These are phyloP conservation scores for Rhinophrynus dorsalis DNA, from an alignment of 2,797 vertebrate genomes.

Conservation along the genomic window DNA sequence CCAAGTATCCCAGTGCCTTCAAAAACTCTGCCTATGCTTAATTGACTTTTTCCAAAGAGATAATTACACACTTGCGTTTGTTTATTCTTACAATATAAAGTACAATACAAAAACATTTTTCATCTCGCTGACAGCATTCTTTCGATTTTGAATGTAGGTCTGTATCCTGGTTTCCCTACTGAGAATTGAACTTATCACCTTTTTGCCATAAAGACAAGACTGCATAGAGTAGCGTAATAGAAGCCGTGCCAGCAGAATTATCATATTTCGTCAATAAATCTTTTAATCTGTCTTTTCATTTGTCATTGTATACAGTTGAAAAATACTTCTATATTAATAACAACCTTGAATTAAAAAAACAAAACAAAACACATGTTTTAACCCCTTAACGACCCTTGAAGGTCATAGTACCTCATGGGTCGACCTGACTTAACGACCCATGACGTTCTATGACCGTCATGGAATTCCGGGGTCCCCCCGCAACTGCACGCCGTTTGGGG, in stretches of 20 bases:
- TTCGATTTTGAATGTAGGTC: constrained; percentile 19
- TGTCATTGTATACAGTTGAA: neutral
- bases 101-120: constrained; percentile 37
- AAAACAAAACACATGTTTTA: too few relatives aligned
- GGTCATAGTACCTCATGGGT: too few relatives aligned
- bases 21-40: constrained; percentile 30
- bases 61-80: constrained; percentile 44
- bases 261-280: constrained; percentile 26
- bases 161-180: constrained; percentile 34
- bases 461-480: too few relatives aligned
- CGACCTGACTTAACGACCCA: too few relatives aligned
- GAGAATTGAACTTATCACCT: constrained; percentile 46
- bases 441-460: too few relatives aligned
- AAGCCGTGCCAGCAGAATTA: constrained; percentile 10
- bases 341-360: neutral
- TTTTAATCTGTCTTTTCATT: constrained; percentile 21
- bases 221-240: constrained; percentile 26
- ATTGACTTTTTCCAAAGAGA: constrained; percentile 47
- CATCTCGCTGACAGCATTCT: constrained; percentile 42
- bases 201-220: constrained; percentile 40
- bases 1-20: constrained; percentile 11
- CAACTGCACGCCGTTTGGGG: too few relatives aligned
- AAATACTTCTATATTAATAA: constrained; percentile 5
- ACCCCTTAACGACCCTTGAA: too few relatives aligned
- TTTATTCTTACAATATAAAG: constrained; percentile 48